These are phyloP conservation scores for Omphaloscelis lunosa DNA, from an alignment of 2,888 invertebrate species.

Conservation along the genomic window DNA sequence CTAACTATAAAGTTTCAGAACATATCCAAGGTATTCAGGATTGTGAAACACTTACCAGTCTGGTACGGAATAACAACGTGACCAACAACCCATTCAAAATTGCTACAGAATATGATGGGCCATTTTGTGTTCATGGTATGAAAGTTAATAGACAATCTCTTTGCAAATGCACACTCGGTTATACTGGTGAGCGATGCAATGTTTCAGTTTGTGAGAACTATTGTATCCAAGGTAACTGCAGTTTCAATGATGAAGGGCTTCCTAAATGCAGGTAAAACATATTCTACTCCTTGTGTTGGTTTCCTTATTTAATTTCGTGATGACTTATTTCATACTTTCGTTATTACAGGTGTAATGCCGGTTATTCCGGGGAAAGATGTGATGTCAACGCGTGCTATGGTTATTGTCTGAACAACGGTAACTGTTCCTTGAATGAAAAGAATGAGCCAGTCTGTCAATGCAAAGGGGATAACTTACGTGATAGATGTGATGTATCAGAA, in stretches of 20 bases:
- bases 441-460: neutral
- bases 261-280: conserved; percentile 76
- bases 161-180: conserved; percentile 80
- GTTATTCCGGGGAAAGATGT: conserved; percentile 86
- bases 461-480: neutral
- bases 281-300: neutral
- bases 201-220: conserved; percentile 92
- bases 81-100: conserved; percentile 80
- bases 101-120: conserved; percentile 74
- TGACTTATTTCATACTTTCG: neutral
- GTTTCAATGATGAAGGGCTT: conserved; percentile 74
- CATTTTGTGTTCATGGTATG: conserved; percentile 82
- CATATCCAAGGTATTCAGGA: conserved; percentile 76
- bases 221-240: conserved; percentile 93
- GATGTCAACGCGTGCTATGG: conserved; percentile 88
- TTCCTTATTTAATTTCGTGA: neutral
- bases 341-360: conserved; percentile 74
- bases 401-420: conserved; percentile 92
- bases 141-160: conserved; percentile 74
- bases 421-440: conserved; percentile 78
- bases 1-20: conserved; percentile 82
- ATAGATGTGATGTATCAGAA: conserved; percentile 74
- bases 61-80: conserved; percentile 74
- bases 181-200: neutral
- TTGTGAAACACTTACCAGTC: conserved; percentile 72